Base-by-base conservation (phyloP, 2,888 invertebrate genomes). In the Cyaniris semiargus region DNA sequence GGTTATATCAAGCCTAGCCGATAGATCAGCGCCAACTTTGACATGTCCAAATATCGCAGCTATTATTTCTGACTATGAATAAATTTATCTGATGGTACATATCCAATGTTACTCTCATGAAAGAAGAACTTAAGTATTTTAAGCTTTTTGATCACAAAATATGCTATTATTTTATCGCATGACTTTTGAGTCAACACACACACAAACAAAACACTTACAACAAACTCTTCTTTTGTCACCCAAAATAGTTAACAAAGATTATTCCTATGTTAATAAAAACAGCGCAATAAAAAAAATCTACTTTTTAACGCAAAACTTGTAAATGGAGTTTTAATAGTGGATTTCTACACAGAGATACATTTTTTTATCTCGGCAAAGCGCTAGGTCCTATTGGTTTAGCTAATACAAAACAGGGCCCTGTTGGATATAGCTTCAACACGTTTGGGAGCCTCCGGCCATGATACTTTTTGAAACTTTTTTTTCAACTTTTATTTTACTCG, bases 401-500 rank as follows among this genome's bases (percentile, higher is more conserved):
- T 66, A 66, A 66, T 66, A 66, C 66, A 66, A 66, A 66, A 66
- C 66, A 66, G 66, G 27, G 66, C 66, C 18, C 66, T 31, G 66
- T 18, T 66, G 38, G 38, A 72, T 72, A 72, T 23, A 72, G 72
- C 72, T 72, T 44, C 44, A 72, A 72, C 21, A 44, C 38, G 21
- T 44, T 72, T 44, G 38, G 66, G 15, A 27, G 66, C 66, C 66
- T 31, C 66, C 66, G 27, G 66, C 66, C 27, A 66, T 66, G 66
- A 66, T 31, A 66, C 66, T 72, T 72, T 71, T 44, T 72, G 72
- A 44, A 38, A 38, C 38, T 38, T 72, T 72, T 72, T 72, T 72
- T 38, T 34, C 21, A 72, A 72, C 38, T 38, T 72, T 72, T 72
- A 44, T 72, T 44, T 44, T 44, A 44, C 38, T 72, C 21, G 44